These are phyloP conservation scores for Pleuronectes platessa DNA, from an alignment of 2,113 vertebrate species.

Conservation along the genomic window DNA sequence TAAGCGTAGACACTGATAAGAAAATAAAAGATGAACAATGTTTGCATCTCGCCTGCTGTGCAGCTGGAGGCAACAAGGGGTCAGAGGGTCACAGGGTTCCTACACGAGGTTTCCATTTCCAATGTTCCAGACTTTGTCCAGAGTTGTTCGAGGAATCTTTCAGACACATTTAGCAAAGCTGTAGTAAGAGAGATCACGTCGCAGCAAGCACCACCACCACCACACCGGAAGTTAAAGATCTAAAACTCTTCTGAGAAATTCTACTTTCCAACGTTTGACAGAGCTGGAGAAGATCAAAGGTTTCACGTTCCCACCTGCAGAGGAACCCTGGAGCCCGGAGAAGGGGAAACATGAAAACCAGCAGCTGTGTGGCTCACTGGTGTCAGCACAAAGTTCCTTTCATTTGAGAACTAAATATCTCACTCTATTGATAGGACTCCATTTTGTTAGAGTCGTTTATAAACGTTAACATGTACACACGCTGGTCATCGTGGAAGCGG, in stretches of 20 bases:
- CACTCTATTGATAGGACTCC: conserved; percentile 77
- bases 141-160: no score
- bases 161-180: no score
- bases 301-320: background rate
- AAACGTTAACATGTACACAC: conserved; percentile 80
- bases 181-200: background rate
- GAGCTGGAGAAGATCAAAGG: background rate
- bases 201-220: background rate
- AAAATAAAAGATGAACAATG: conserved; percentile 61
- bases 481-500: conserved; percentile 68
- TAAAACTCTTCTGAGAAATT: background rate
- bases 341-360: conserved; percentile 1
- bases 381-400: conserved; percentile 62
- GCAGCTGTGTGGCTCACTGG: background rate
- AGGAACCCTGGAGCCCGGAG: conserved; percentile 28
- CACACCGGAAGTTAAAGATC: background rate
- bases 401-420: conserved; percentile 80
- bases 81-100: conserved; percentile 30
- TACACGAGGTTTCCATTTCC: background rate
- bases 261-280: background rate
- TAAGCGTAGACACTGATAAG: conserved; percentile 73
- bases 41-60: conserved; percentile 46
- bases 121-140: no score
- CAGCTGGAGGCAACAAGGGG: background rate
- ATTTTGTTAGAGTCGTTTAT: conserved; percentile 67